Evolutionary conservation across 2,888 invertebrate genomes (phyloP).

Genomic region (Gasteruption jaculator): DNA sequence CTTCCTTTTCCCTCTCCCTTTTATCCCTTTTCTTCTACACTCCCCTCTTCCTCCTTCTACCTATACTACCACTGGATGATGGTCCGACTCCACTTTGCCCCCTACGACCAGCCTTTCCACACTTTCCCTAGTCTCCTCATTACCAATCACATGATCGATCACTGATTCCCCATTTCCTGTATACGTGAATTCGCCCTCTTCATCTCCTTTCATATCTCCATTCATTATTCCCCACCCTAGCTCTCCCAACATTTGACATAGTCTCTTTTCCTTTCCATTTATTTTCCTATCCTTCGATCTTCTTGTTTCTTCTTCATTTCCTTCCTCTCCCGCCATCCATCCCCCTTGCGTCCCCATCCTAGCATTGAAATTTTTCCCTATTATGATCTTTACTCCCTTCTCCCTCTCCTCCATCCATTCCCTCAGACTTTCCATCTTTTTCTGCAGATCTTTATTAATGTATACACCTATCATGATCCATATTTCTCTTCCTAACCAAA

Average conservation of each 20-base stretch:
- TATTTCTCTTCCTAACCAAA: too few species aligned
- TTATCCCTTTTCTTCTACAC: too few species aligned
- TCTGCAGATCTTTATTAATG: too few species aligned
- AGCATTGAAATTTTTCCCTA: slow-evolving; percentile 18
- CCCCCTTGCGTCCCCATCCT: too few species aligned
- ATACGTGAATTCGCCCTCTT: slow-evolving; percentile 14
- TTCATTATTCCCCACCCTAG: slow-evolving; percentile 15
- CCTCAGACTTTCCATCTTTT: too few species aligned
- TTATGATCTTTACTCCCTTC: slow-evolving; percentile 2
- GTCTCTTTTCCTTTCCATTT: slow-evolving; percentile 6
- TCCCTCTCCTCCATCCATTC: too few species aligned
- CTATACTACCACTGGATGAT: background rate
- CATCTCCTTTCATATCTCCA: slow-evolving; percentile 13
- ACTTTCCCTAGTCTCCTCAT: background rate
- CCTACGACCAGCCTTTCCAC: background rate
- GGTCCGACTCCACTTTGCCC: slow-evolving; percentile 10
- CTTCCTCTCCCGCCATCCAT: too few species aligned
- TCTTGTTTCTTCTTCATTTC: slow-evolving; percentile 2
- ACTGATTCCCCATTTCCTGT: slow-evolving; percentile 6
- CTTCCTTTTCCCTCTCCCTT: too few species aligned
- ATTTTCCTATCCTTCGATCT: slow-evolving; percentile 13
- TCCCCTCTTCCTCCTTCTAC: too few species aligned
- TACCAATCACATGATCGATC: slow-evolving; percentile 8
- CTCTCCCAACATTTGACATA: slow-evolving; percentile 1
- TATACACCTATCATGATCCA: too few species aligned